Evolutionary conservation across 2,888 invertebrate species (phyloP).

Genomic region (Pilophorus perplexus): DNA sequence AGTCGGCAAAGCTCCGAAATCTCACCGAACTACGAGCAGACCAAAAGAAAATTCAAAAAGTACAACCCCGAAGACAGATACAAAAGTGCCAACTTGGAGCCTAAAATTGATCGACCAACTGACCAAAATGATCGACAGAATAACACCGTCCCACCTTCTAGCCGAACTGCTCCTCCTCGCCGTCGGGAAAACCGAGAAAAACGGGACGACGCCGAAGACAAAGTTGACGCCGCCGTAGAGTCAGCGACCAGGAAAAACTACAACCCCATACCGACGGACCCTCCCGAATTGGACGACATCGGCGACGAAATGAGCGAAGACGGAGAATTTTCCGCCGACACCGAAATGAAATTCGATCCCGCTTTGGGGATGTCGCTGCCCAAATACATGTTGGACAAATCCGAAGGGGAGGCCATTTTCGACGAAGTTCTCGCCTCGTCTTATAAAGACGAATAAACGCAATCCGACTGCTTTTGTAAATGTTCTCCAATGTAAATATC

Average conservation of each 20-base stretch:
- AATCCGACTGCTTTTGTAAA: no score
- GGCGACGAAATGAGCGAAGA: slow-evolving; percentile 50
- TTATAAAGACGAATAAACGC: no score
- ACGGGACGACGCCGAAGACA: slow-evolving; percentile 47
- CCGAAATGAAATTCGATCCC: slow-evolving; percentile 64
- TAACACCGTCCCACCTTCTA: background rate
- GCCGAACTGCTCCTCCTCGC: background rate
- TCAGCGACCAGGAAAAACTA: slow-evolving; percentile 50
- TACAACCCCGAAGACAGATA: slow-evolving; percentile 39
- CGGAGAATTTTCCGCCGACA: slow-evolving; percentile 66
- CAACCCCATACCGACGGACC: slow-evolving; percentile 49
- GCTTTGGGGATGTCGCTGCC: slow-evolving; percentile 64
- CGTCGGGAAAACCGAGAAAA: slow-evolving; percentile 16
- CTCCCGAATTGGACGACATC: slow-evolving; percentile 48
- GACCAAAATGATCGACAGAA: background rate
- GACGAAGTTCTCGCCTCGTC: slow-evolving; percentile 54
- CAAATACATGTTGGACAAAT: slow-evolving; percentile 65
- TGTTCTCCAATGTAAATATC: no score
- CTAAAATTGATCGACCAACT: background rate
- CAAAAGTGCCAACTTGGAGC: no score
- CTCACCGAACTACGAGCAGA: background rate
- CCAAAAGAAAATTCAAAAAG: slow-evolving; percentile 44
- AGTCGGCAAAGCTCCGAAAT: background rate
- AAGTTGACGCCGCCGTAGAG: slow-evolving; percentile 43
- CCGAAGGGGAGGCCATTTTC: slow-evolving; percentile 66